A percentile compares a stretch with the other conserved stretches of the same genome.
Evolutionary conservation across 2,888 invertebrate genomes (phyloP).

Genomic region (Caradrina kadenii): DNA sequence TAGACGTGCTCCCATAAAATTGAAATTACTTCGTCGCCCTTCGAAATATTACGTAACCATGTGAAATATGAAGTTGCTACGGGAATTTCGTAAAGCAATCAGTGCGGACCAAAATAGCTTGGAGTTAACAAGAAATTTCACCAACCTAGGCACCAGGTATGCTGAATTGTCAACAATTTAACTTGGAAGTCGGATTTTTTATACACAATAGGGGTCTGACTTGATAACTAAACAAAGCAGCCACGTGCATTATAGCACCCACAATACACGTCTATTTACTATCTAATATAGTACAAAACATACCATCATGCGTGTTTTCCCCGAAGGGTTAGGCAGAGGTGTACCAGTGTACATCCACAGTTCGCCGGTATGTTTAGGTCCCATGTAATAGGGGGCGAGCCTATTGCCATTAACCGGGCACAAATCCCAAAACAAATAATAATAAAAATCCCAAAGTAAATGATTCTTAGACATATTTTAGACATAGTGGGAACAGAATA

Average conservation of each 20-base stretch:
- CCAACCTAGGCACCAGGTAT: conserved; percentile 36
- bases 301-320: no score
- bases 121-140: conserved; percentile 29
- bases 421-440: no score
- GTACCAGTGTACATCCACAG: no score
- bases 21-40: conserved; percentile 18
- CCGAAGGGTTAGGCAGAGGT: no score
- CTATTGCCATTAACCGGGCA: no score
- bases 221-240: neutral
- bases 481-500: no score
- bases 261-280: neutral
- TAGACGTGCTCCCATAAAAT: conserved; percentile 19
- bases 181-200: conserved; percentile 23
- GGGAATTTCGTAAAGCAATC: conserved; percentile 20
- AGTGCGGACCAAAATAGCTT: conserved; percentile 27
- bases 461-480: no score
- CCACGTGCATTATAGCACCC: neutral
- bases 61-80: conserved; percentile 23
- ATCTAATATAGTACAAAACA: neutral
- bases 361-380: no score
- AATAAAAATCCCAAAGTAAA: no score
- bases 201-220: neutral
- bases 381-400: no score
- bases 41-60: conserved; percentile 21
- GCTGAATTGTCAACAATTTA: conserved; percentile 32